Evolutionary conservation across 2,888 invertebrate species (phyloP), one percentile per base, ranked within the genome.

Genomic region (Myopa testacea): DNA sequence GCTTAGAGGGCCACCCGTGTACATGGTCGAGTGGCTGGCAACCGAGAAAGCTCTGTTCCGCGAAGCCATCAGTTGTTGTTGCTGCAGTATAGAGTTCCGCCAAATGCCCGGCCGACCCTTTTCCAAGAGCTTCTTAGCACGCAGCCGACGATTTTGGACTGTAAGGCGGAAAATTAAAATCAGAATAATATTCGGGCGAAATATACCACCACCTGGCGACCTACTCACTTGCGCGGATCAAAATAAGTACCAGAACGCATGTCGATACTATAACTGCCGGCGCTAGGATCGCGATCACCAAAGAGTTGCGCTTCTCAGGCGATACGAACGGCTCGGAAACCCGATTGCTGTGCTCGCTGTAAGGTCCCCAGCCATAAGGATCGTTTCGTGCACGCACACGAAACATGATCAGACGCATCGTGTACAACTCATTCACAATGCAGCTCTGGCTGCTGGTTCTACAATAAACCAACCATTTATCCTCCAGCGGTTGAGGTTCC

Each of bases 391-490:
- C 96, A 79, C 93, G 92, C 70, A 96, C 95, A 12, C 95, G 92
- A 86, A 96, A 96, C 75, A 91, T 90, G 83, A 94, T 94, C 71
- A 92, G 91, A 38, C 92, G 90, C 78, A 92, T 92, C 37, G 91
- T 91, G 75, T 92, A 91, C 74, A 88, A 75, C 19, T 93, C 93
- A 12, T 92, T 92, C 40, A 96, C 93, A 79, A 95, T 92, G 95
- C 97, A 98, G 85, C 94, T 94, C 79, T 93, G 92, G 67, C 96
- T 94, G 70, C 93, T 93, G 81, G 95, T 96, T 84, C 95, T 96
- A 85, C 96, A 95, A 75, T 93, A 91, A 1, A 91, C 85, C 70
- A 89, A 89, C 94, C 94, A 94, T 77, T 91, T 90, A 63, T 91
- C 90, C 80, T 90, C 90, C 14, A 86, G 85, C 5, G 91, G 86